Conservation (phyloP, 2,113 vertebrate genomes). For the Ceyx margarethae region DNA sequence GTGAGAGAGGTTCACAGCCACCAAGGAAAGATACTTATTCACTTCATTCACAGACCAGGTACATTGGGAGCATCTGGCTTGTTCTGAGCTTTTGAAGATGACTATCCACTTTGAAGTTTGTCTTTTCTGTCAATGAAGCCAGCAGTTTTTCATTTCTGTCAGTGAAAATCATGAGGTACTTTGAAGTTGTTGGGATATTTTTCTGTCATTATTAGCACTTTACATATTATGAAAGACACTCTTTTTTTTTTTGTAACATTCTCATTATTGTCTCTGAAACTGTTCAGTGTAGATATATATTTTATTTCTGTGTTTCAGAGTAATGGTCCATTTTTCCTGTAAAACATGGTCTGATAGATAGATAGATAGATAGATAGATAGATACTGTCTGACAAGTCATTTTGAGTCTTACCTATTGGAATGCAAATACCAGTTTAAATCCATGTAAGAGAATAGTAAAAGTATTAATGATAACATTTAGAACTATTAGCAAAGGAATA, state of each 20-base stretch:
- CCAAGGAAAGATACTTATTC: neutral
- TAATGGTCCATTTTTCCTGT: neutral
- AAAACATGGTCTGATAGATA: neutral
- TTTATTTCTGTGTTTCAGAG: neutral
- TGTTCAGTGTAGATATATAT: neutral
- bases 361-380: neutral
- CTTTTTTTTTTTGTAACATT: neutral
- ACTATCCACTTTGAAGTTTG: constrained; percentile 29
- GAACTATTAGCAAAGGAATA: neutral
- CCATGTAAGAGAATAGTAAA: neutral
- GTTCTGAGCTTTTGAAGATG: constrained; percentile 12
- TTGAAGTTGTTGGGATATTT: neutral
- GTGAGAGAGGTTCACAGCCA: neutral
- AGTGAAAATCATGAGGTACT: neutral
- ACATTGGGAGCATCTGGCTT: neutral
- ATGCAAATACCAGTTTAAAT: neutral
- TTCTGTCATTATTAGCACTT: neutral
- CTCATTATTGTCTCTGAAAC: neutral
- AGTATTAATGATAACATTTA: neutral
- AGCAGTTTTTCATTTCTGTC: neutral
- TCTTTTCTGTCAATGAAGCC: neutral
- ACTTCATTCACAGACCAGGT: neutral
- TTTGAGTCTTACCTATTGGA: neutral
- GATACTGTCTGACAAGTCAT: neutral
- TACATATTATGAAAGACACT: neutral